Conservation (phyloP, 2,113 vertebrate species). For the Callipepla squamata region DNA sequence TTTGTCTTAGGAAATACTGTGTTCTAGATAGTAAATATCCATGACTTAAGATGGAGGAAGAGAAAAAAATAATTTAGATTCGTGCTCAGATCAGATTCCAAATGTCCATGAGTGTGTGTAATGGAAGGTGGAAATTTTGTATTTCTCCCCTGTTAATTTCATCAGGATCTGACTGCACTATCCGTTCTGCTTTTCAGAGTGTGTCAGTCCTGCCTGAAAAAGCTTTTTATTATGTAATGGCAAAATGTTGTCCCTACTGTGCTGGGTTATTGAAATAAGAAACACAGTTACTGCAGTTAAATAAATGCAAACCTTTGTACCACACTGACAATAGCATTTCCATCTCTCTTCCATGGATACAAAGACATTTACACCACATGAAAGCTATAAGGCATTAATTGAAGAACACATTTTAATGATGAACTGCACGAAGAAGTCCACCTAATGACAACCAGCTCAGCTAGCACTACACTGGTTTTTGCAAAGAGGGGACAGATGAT, state of each 20-base stretch:
- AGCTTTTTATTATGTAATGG: slow-evolving; percentile 57
- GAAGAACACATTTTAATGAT: not conserved
- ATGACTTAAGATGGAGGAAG: not conserved
- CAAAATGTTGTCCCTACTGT: slow-evolving; percentile 62
- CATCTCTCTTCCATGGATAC: not conserved
- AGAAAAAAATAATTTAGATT: slow-evolving; percentile 32
- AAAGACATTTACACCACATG: not conserved
- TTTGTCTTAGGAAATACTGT: slow-evolving; percentile 57
- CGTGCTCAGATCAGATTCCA: not conserved
- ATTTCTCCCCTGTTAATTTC: slow-evolving; percentile 72
- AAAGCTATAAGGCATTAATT: slow-evolving; percentile 29
- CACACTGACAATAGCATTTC: slow-evolving; percentile 56
- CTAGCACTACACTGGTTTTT: not conserved
- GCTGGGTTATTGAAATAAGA: slow-evolving; percentile 67
- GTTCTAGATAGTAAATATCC: slow-evolving; percentile 38
- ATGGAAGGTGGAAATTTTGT: slow-evolving; percentile 61
- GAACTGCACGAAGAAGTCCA: slow-evolving; percentile 11
- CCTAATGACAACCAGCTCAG: not conserved
- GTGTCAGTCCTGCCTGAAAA: slow-evolving; percentile 56
- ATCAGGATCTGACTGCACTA: slow-evolving; percentile 39
- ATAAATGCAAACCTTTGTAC: not conserved
- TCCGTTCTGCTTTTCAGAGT: slow-evolving; percentile 66
- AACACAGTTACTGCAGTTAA: slow-evolving; percentile 49
- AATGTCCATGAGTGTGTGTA: slow-evolving; percentile 47
- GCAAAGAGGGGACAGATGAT: not conserved